These are phyloP conservation scores for Agrotis ipsilon DNA, from an alignment of 2,888 invertebrate genomes.

Conservation along the genomic window DNA sequence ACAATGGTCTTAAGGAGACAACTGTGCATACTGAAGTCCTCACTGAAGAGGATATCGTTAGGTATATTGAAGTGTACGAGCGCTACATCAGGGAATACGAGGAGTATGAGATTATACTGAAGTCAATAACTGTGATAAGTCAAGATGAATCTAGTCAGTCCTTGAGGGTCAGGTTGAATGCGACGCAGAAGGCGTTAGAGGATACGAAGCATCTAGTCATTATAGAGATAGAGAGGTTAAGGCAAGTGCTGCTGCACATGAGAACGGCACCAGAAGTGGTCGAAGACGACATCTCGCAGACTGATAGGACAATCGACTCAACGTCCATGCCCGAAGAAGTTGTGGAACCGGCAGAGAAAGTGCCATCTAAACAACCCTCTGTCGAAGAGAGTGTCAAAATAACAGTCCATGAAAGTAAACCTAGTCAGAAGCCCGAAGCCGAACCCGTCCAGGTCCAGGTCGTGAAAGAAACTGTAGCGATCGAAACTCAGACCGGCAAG, in stretches of 20 bases:
- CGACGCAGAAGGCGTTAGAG: constrained; percentile 90
- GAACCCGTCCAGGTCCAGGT: constrained; percentile 61
- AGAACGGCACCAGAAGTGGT: constrained; percentile 79
- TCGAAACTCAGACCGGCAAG: constrained; percentile 93
- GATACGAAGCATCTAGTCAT: constrained; percentile 92
- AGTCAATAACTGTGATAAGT: constrained; percentile 85
- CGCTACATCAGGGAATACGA: constrained; percentile 87
- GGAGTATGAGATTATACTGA: constrained; percentile 85
- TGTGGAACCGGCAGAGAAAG: constrained; percentile 72
- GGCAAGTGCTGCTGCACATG: constrained; percentile 85
- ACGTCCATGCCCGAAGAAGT: constrained; percentile 94
- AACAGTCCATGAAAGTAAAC: constrained; percentile 72
- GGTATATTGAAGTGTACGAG: constrained; percentile 88
- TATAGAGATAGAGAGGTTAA: constrained; percentile 90
- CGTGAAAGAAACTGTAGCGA: constrained; percentile 75
- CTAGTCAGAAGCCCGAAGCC: constrained; percentile 61
- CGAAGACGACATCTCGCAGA: constrained; percentile 89
- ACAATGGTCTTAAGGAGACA: constrained; percentile 87
- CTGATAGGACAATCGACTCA: constrained; percentile 93
- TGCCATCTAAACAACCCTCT: constrained; percentile 54
- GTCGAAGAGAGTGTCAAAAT: constrained; percentile 67
- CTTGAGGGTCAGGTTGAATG: constrained; percentile 90
- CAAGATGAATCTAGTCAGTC: constrained; percentile 88
- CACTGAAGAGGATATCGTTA: constrained; percentile 84
- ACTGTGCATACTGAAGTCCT: constrained; percentile 79